These are phyloP conservation scores for Papilio machaon DNA, from an alignment of 1,140 invertebrate species.

Conservation along the genomic window DNA sequence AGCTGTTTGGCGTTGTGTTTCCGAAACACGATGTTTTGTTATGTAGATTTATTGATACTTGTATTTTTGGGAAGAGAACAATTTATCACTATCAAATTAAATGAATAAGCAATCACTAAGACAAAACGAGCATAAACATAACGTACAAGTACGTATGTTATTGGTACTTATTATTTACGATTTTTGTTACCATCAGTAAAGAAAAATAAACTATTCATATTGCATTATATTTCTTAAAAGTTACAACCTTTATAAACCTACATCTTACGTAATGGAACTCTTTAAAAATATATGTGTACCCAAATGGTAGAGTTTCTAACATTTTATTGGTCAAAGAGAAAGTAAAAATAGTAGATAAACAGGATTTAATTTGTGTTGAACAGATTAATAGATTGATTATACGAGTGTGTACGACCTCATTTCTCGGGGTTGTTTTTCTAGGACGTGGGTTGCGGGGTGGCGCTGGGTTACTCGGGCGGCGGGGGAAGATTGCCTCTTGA, in stretches of 20 bases:
- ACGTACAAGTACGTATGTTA: too few species aligned
- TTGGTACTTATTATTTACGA: too few species aligned
- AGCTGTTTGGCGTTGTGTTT: not conserved
- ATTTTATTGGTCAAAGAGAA: not conserved
- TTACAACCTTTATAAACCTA: not conserved
- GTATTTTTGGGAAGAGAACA: not conserved
- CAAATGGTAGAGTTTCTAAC: not conserved
- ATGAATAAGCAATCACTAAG: not conserved
- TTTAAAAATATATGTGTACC: not conserved
- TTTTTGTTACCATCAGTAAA: not conserved
- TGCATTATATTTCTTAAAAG: too few species aligned
- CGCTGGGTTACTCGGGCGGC: not conserved
- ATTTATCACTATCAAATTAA: not conserved
- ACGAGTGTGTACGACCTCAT: not conserved
- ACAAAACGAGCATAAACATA: not conserved
- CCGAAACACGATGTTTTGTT: slow-evolving; percentile 7
- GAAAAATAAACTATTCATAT: not conserved
- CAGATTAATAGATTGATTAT: slow-evolving; percentile 6
- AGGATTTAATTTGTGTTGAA: not conserved
- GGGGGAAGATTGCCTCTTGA: not conserved
- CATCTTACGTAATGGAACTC: not conserved
- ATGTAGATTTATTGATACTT: not conserved
- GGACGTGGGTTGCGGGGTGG: not conserved
- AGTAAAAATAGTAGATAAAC: slow-evolving; percentile 12
- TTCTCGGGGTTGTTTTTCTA: not conserved